Percentiles rank a stretch among this genome's conserved stretches.
These are phyloP conservation scores for Amblyornis subalaris DNA, from an alignment of 2,113 vertebrate species.

Conservation along the genomic window DNA sequence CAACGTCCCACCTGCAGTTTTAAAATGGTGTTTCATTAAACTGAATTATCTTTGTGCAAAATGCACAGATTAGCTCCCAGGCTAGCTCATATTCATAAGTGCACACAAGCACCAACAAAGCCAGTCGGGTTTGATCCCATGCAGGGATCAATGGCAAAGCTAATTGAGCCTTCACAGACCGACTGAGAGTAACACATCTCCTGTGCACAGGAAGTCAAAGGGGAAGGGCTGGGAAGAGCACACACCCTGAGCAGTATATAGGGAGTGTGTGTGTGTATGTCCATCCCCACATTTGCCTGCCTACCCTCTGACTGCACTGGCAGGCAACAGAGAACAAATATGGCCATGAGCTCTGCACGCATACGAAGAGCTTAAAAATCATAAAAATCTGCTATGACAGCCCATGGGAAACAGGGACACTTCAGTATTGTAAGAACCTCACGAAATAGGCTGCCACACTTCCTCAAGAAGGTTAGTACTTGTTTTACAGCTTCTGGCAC, in stretches of 20 bases:
- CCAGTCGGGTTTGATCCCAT: background rate
- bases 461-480: background rate
- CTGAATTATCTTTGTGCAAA: slow-evolving; percentile 17
- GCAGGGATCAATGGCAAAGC: background rate
- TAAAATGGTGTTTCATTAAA: slow-evolving; percentile 30
- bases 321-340: background rate
- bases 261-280: background rate
- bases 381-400: background rate
- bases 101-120: background rate
- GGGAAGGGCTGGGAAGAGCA: background rate
- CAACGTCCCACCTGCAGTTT: background rate
- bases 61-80: background rate
- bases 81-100: background rate
- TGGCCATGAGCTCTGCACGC: rapidly evolving
- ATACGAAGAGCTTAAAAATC: background rate
- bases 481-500: background rate
- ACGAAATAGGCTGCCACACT: background rate
- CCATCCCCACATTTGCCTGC: background rate
- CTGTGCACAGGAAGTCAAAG: background rate
- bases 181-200: background rate
- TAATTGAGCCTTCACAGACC: background rate
- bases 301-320: background rate
- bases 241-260: background rate
- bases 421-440: background rate
- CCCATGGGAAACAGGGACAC: background rate